Conservation (phyloP, 2,888 invertebrate genomes). For the Trichopria drosophilae region DNA sequence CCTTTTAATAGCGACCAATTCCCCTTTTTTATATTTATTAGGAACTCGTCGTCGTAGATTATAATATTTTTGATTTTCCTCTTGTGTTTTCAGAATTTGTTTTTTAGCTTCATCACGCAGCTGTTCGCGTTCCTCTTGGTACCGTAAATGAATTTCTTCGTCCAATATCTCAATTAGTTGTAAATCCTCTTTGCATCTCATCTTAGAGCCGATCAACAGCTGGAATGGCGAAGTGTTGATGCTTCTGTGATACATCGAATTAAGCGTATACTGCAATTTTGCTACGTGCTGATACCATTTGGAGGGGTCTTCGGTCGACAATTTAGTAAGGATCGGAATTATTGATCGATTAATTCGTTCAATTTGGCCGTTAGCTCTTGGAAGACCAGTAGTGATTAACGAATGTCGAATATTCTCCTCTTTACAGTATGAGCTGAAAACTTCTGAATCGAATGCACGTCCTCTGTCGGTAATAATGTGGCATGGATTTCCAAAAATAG, state of each 20-base stretch:
- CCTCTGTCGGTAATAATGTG: conserved; percentile 25
- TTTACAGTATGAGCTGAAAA: conserved; percentile 20
- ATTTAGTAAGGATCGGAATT: conserved; percentile 16
- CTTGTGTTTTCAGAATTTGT: conserved; percentile 14
- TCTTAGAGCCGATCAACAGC: conserved; percentile 13
- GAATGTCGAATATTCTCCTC: conserved; percentile 17
- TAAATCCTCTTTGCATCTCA: conserved; percentile 11
- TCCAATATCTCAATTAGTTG: conserved; percentile 14
- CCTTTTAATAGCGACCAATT: conserved; percentile 16
- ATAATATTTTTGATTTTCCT: conserved; percentile 16
- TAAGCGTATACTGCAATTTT: conserved; percentile 19
- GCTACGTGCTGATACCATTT: conserved; percentile 21
- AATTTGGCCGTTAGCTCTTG: conserved; percentile 27
- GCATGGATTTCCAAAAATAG: conserved; percentile 19
- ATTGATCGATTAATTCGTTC: conserved; percentile 19
- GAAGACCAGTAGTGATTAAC: too few species aligned
- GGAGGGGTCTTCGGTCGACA: conserved; percentile 13
- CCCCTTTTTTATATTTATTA: conserved; percentile 6
- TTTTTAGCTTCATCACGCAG: conserved; percentile 5
- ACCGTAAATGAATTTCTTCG: conserved; percentile 10
- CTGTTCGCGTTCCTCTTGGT: conserved; percentile 6
- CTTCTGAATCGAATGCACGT: conserved; percentile 23
- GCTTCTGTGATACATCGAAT: conserved; percentile 22
- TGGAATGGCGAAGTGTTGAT: conserved; percentile 13
- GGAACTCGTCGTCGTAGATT: conserved; percentile 11